phyloP scores from a whole-genome alignment of 2,113 vertebrate species.

The Coryphaenoides rupestris region DNA sequence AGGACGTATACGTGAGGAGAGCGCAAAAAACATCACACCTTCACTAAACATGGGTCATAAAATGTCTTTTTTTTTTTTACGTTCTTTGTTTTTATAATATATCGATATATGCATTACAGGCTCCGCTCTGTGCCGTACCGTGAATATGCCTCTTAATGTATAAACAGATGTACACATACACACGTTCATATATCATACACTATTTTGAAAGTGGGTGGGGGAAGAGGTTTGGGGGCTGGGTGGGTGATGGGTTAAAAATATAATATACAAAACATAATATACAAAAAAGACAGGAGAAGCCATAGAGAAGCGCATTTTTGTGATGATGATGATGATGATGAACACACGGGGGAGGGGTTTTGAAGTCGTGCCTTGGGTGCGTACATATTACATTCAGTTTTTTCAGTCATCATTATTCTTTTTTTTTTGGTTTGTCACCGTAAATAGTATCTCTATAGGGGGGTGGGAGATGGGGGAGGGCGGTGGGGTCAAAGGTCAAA shows the following conservation, averaged over 20 bases:
- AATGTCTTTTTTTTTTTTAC: conserved; percentile 55
- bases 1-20: conserved; percentile 45
- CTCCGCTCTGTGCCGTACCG: conserved; percentile 42
- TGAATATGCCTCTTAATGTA: conserved; percentile 55
- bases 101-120: conserved; percentile 63
- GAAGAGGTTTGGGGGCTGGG: no score
- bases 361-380: conserved; percentile 40
- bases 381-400: conserved; percentile 65
- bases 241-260: conserved; percentile 48
- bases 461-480: background rate
- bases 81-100: conserved; percentile 53
- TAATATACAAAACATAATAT: conserved; percentile 70
- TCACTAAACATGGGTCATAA: conserved; percentile 64
- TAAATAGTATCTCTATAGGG: conserved; percentile 54
- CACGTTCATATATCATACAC: conserved; percentile 62
- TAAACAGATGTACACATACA: conserved; percentile 68
- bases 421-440: conserved; percentile 9
- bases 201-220: conserved; percentile 48
- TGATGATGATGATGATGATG: no score
- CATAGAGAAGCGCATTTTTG: conserved; percentile 19
- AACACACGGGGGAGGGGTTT: conserved; percentile 24
- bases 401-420: no score
- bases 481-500: conserved; percentile 36
- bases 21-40: conserved; percentile 50
- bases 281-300: conserved; percentile 58